phyloP scores from a whole-genome alignment of 2,113 vertebrate species.

The Rhombomys opimus region DNA sequence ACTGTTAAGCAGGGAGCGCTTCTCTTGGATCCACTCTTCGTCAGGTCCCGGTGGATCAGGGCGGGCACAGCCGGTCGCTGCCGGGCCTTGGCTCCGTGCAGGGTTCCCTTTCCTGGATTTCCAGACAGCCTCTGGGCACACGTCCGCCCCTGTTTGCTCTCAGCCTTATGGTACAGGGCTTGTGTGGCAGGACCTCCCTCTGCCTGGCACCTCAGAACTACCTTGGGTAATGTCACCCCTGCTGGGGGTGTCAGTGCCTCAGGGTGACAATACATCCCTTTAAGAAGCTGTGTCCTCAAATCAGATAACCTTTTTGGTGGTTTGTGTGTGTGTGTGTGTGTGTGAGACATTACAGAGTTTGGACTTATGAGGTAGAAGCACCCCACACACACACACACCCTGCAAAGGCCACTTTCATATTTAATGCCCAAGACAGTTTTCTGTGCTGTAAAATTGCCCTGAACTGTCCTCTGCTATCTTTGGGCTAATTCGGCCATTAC shows the following conservation, averaged over 20 bases:
- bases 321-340: background rate
- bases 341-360: background rate
- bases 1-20: fast-evolving
- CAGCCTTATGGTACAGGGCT: fast-evolving
- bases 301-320: fast-evolving
- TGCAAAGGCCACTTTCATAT: background rate
- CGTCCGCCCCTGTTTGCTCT: background rate
- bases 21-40: background rate
- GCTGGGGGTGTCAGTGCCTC: background rate
- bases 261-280: background rate
- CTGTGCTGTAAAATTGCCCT: background rate
- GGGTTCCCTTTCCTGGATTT: background rate
- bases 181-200: background rate
- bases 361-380: background rate
- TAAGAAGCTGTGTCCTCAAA: background rate
- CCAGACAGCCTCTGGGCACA: fast-evolving
- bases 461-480: background rate
- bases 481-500: background rate
- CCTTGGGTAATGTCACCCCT: background rate
- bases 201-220: background rate
- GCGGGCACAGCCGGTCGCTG: fast-evolving
- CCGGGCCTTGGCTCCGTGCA: background rate
- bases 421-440: background rate
- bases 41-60: background rate
- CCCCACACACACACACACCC: too few species aligned